Evolutionary conservation across 2,888 invertebrate genomes (phyloP), one percentile per base, ranked within the genome.

Genomic region (Tryphoninae sp.): DNA sequence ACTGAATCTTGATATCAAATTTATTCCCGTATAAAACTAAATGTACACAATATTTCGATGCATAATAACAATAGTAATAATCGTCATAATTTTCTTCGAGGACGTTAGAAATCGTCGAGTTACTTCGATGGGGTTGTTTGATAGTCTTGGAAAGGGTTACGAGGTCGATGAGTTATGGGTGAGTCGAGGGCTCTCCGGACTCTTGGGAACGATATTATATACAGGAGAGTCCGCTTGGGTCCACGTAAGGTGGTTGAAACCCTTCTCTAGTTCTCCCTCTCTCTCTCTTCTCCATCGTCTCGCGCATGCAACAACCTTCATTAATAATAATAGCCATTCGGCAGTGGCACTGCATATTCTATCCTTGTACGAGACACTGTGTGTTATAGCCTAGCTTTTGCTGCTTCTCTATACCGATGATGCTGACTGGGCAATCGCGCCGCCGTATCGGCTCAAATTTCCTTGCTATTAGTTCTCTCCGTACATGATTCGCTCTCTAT

Each of bases 261-360:
- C 69, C 75, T 42, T 55, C 42, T 58, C 67, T 22, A 42, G 51
- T 62, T 69, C 49, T 16, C 53, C 51, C 61, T 61, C 68, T 40
- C 49, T 45, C 40, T 40, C 55, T 51, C 78, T 67, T 19, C 19
- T 19, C 19, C 53, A 75, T 71, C 51, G 55, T 68, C 58, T 59
- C n/a, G 65, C 72, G 73, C 71, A 23, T 80, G 68, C 83, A 77
- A 75, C 67, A 84, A 83, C 84, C 83, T 83, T 84, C 84, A 84
- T 88, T 88, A 88, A 88, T 87, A 88, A 88, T 88, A 88, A 87
- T 84, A 84, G 80, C 76, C 68, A 67, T 64, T 75, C 78, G 72
- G 72, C 55, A 82, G 72, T 69, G 51, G 82, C 76, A 73, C 73
- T 65, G 68, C 69, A 68, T 62, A 58, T 53, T 61, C 72, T 82